Base-by-base conservation (phyloP, 2,888 invertebrate species). In the Eretmocerus hayati region DNA sequence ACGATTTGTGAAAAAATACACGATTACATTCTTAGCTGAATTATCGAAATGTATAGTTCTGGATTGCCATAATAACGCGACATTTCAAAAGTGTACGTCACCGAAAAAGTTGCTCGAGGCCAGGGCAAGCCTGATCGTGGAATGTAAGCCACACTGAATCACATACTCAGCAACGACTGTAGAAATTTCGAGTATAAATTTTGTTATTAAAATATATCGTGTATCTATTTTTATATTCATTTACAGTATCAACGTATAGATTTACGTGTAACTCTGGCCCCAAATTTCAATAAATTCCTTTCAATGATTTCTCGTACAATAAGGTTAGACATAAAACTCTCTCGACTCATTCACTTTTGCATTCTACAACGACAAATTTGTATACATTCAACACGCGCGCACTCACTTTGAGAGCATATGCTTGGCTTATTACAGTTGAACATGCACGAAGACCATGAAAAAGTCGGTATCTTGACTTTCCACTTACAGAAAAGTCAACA, bases 141-240 rank as follows among this genome's bases (percentile, higher is more conserved):
- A 70, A 70, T 70, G 67, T 70, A 64, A 67, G 62, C 66, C 66
- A 67, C 67, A 65, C 40, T n/a, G n/a, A 40, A 52, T 50, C 63
- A 63, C 62, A 61, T 61, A 63, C 58, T 59, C 61, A 61, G 60
- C 62, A 66, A 66, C 64, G 62, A 67, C 62, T n/a, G 60, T 67
- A 67, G 63, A 69, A 70, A 69, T 69, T 69, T 70, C 60, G 65
- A 68, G 64, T 70, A 69, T 69, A 69, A 69, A 69, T 70, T 69
- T 71, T 66, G 64, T 64, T 69, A 67, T 60, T 69, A 67, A 69
- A 70, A 68, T 64, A 69, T 67, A 66, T 53, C 39, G 22, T 50
- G 38, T 66, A 61, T 63, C 60, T 62, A 50, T 61, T 56, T 57
- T 53, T 58, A 53, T 58, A 53, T 57, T 53, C 57, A 48, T 58